A percentile compares a stretch with the other conserved stretches of the same genome.
Conservation (phyloP, 2,113 vertebrate species). For the Madoqua kirkii region DNA sequence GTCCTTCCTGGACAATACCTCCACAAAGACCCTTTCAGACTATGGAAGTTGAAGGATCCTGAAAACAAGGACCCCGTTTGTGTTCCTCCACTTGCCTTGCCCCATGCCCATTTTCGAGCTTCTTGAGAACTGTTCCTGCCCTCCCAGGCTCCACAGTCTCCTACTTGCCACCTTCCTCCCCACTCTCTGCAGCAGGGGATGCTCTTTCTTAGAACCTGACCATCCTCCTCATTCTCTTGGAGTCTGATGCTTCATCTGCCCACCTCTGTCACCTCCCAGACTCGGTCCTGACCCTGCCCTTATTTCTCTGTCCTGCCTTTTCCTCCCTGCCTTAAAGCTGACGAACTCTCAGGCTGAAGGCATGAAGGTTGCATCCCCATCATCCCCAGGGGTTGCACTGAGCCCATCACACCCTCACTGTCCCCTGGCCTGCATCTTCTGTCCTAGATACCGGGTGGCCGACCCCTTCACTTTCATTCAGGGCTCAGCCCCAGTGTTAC, state of each 20-base stretch:
- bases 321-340: neutral
- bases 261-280: neutral
- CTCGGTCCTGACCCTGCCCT: neutral
- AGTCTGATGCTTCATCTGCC: neutral
- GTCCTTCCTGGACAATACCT: neutral
- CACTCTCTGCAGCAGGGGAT: neutral
- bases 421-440: neutral
- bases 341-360: neutral
- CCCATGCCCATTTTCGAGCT: neutral
- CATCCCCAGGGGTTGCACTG: accelerated
- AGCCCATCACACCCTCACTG: accelerated
- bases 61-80: neutral
- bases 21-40: neutral
- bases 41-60: neutral
- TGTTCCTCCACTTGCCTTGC: neutral
- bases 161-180: neutral
- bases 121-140: neutral
- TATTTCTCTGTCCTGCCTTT: neutral
- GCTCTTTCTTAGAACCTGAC: neutral
- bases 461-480: neutral
- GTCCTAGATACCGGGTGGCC: neutral
- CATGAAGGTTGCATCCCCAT: neutral
- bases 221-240: neutral
- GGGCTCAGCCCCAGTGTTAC: neutral
- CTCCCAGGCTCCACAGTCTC: neutral